Evolutionary conservation across 2,888 invertebrate species (phyloP).

Genomic region (Ophion ventricosus): DNA sequence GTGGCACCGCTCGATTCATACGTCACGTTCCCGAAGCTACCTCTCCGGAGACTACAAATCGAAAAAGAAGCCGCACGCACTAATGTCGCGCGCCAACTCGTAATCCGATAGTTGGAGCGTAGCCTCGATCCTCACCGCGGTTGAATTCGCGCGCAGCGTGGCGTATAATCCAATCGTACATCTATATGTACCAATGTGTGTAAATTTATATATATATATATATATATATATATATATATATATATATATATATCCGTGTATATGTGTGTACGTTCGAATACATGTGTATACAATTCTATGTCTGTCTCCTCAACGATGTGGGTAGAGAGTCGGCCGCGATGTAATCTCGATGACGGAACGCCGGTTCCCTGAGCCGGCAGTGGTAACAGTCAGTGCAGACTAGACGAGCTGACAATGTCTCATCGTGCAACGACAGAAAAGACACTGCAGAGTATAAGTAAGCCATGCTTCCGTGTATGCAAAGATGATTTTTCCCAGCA

Average conservation of each 20-base stretch:
- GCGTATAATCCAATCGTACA: constrained; percentile 34
- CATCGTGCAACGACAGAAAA: constrained; percentile 28
- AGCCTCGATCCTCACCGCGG: constrained; percentile 42
- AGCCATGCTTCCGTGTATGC: background rate
- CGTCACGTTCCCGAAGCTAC: background rate
- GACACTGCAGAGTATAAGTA: background rate
- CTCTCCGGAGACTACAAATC: constrained; percentile 6
- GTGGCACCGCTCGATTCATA: background rate
- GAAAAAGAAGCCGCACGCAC: constrained; percentile 59
- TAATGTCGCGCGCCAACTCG: constrained; percentile 53
- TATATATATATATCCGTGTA: background rate
- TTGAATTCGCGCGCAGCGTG: constrained; percentile 28
- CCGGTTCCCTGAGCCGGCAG: constrained; percentile 21
- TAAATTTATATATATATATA: constrained; percentile 7
- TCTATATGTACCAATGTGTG: background rate
- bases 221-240: background rate
- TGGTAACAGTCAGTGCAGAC: constrained; percentile 35
- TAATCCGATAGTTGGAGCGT: constrained; percentile 59
- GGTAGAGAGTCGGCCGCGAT: constrained; percentile 36
- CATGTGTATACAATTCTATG: background rate
- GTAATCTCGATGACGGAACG: constrained; percentile 26
- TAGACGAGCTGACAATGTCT: constrained; percentile 2
- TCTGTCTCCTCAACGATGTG: constrained; percentile 22
- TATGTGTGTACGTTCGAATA: background rate
- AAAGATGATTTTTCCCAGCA: constrained; percentile 4